Percentiles rank a stretch among this genome's conserved stretches.
phyloP scores from a whole-genome alignment of 2,113 vertebrate species.

The Gavia stellata region DNA sequence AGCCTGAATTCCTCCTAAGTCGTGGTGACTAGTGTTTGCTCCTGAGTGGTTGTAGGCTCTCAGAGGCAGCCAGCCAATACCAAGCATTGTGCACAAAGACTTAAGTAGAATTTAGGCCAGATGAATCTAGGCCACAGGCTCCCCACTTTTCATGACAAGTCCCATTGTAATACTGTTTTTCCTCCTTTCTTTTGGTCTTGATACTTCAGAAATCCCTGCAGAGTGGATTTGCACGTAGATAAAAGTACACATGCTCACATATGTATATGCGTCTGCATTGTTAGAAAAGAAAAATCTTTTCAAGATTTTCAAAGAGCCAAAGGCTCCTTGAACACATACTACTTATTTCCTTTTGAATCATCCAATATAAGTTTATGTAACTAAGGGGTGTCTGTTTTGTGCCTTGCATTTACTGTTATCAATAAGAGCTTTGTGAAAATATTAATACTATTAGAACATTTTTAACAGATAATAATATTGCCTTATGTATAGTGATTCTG shows the following conservation, averaged over 20 bases:
- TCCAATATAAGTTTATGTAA: not conserved
- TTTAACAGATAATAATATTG: not conserved
- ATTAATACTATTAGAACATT: not conserved
- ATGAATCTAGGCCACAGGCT: constrained; percentile 36
- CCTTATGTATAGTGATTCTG: not conserved
- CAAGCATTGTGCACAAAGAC: not conserved
- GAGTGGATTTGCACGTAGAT: not conserved
- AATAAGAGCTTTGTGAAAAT: not conserved
- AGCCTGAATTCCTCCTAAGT: not conserved
- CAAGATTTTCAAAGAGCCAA: no score
- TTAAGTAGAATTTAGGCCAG: constrained; percentile 50
- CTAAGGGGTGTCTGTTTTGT: not conserved
- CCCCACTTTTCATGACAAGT: not conserved
- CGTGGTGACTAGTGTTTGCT: not conserved
- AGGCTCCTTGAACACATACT: not conserved
- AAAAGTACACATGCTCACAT: not conserved
- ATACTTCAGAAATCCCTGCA: not conserved
- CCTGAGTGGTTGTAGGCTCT: not conserved
- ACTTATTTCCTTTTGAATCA: not conserved
- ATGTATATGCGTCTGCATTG: not conserved
- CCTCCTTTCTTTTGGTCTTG: not conserved
- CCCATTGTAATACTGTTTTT: not conserved
- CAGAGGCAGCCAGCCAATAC: constrained; percentile 24
- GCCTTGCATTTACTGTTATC: not conserved
- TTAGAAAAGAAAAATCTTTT: not conserved